Percentiles rank a stretch among this genome's conserved stretches.
These are phyloP conservation scores for Cydia pomonella DNA, from an alignment of 1,140 invertebrate species.

Conservation along the genomic window DNA sequence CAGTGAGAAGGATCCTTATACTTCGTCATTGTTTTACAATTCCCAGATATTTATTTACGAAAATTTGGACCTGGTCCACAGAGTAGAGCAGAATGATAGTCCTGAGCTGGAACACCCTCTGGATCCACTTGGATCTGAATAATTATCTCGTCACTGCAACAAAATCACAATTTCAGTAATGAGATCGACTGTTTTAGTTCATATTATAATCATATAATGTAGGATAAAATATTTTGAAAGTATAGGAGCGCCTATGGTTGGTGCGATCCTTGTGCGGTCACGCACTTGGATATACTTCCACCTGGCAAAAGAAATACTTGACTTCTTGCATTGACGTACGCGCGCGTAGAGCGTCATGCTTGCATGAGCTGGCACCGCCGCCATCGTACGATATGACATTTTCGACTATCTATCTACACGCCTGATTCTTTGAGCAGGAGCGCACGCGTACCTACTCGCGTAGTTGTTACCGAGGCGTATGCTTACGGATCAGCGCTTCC, in stretches of 20 bases:
- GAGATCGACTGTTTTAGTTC: no score
- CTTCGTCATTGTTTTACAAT: not conserved
- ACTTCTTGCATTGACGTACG: not conserved
- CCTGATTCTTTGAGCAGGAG: no score
- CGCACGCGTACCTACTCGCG: no score
- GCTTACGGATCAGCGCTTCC: no score
- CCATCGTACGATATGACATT: not conserved
- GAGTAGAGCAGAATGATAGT: constrained; percentile 81
- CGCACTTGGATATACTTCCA: not conserved
- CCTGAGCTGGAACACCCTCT: constrained; percentile 83
- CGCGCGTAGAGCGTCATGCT: not conserved
- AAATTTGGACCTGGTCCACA: constrained; percentile 78
- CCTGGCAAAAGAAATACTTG: no score
- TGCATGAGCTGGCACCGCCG: not conserved
- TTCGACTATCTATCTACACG: no score
- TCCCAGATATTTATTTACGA: not conserved
- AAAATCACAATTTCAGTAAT: constrained; percentile 32
- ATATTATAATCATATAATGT: no score
- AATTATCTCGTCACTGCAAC: constrained; percentile 81
- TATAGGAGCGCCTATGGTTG: no score
- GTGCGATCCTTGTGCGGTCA: no score
- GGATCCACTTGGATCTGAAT: constrained; percentile 82
- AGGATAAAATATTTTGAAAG: no score
- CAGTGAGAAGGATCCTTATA: no score
- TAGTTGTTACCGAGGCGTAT: no score